A percentile compares a stretch with the other conserved stretches of the same genome.
These are phyloP conservation scores for Falco punctatus DNA, from an alignment of 2,113 vertebrate genomes.

Conservation along the genomic window DNA sequence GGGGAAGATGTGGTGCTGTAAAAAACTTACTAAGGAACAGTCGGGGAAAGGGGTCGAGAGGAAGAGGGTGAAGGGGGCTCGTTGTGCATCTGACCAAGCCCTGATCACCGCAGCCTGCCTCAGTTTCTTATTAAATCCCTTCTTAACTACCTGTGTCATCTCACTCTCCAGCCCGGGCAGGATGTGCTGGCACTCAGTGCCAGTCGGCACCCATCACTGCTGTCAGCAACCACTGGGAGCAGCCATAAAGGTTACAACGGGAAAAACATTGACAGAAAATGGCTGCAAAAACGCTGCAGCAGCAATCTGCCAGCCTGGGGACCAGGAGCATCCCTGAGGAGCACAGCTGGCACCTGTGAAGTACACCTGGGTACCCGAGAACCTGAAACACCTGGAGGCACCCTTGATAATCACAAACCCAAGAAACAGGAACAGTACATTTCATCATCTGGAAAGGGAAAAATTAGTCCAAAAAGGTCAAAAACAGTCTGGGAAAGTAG, in stretches of 20 bases:
- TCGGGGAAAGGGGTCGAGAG: neutral
- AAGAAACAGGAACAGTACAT: too few relatives aligned
- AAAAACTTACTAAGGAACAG: neutral
- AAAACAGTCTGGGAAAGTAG: neutral
- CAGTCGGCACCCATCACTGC: too few relatives aligned
- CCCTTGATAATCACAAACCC: neutral
- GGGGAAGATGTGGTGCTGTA: neutral
- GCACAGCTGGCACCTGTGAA: rapidly evolving
- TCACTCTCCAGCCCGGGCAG: neutral
- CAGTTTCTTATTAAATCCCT: neutral
- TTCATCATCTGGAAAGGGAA: neutral
- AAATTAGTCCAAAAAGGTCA: neutral
- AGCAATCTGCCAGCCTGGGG: neutral
- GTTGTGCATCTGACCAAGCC: neutral
- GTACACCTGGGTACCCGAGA: neutral
- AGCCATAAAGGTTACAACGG: neutral
- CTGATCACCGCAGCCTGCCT: rapidly evolving
- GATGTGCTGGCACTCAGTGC: neutral
- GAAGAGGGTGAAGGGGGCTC: neutral
- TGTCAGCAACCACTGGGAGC: neutral
- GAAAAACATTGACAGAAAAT: neutral
- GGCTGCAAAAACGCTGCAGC: neutral
- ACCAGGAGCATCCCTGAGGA: neutral
- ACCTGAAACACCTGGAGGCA: neutral
- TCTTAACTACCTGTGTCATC: neutral